Evolutionary conservation across 2,888 invertebrate genomes (phyloP), one percentile per base, ranked within the genome.

Genomic region (Cheilosia grossa): DNA sequence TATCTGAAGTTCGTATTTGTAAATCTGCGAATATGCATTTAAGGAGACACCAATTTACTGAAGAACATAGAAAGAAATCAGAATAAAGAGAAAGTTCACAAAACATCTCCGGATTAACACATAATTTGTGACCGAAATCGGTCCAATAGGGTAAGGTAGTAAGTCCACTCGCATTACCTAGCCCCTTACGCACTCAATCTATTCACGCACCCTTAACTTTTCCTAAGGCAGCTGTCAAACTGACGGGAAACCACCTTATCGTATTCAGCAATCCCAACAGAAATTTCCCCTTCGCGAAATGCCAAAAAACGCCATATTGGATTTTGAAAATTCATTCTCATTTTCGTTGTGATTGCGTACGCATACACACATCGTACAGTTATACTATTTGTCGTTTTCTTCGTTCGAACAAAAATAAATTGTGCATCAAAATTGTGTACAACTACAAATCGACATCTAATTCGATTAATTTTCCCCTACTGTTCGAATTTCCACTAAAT

Each of bases 301-400:
- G 85, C 85, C 85, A 85, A 86, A 86, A 61, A 69, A 72, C 72
- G 87, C 81, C 81, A 87, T 83, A 82, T 86, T 87, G 81, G 81
- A 88, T 87, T 88, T 88, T 81, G 79, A 81, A 83, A 87, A 87
- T 87, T 87, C 75, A 87, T 87, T 87, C 87, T 88, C 88, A 89
- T 88, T 88, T 87, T 88, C 88, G 88, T 87, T 88, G 87, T 87
- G 89, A 88, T 87, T 88, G 88, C 83, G 87, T 85, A 87, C 82
- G 86, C 87, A 80, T 88, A 87, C 88, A 88, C 81, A 88, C 87
- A 82, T 82, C 87, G 82, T 80, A 56, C 87, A 63, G 81, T 85
- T 75, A 77, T 77, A 51, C 44, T 59, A 66, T 56, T 47, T 82
- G 58, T 85, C 75, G 75, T 75, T 54, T 69, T 69, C 61, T 54